These are phyloP conservation scores for Rhadina sibilatrix DNA, from an alignment of 2,113 vertebrate genomes.

Conservation along the genomic window DNA sequence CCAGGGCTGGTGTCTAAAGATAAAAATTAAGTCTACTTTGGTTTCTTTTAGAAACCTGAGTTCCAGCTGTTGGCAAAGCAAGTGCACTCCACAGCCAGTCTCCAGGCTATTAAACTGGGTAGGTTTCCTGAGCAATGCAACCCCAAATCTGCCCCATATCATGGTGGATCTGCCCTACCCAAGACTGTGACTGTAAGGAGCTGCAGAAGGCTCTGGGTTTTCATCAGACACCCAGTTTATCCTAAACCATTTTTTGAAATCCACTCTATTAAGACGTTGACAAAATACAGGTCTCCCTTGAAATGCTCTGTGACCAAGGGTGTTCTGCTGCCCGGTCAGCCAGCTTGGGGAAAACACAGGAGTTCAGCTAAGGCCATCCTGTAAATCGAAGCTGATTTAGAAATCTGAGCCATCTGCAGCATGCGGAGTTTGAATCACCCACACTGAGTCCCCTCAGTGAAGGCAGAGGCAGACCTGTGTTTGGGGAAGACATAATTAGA, in stretches of 20 bases:
- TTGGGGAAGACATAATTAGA: neutral
- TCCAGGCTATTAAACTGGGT: neutral
- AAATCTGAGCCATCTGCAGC: neutral
- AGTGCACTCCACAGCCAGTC: neutral
- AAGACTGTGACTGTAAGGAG: rapidly evolving
- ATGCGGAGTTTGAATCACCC: neutral
- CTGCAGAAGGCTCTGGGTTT: neutral
- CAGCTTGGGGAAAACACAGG: neutral
- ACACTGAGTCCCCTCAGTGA: neutral
- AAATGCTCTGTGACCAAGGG: neutral
- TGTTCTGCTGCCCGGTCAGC: neutral
- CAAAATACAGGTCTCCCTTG: neutral
- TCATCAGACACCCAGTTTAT: neutral
- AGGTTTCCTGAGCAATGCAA: neutral
- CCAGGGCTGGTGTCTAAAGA: neutral
- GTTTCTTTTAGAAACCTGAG: neutral
- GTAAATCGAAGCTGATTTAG: neutral
- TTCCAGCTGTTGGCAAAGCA: neutral
- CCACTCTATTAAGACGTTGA: neutral
- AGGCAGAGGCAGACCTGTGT: neutral
- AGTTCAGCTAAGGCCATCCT: neutral
- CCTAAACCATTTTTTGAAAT: neutral
- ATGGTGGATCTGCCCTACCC: rapidly evolving
- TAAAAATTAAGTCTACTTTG: neutral
- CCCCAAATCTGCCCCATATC: neutral